Evolutionary conservation across 2,888 invertebrate species (phyloP), one percentile per base, ranked within the genome.

Genomic region (Microctonus aethiopoides): DNA sequence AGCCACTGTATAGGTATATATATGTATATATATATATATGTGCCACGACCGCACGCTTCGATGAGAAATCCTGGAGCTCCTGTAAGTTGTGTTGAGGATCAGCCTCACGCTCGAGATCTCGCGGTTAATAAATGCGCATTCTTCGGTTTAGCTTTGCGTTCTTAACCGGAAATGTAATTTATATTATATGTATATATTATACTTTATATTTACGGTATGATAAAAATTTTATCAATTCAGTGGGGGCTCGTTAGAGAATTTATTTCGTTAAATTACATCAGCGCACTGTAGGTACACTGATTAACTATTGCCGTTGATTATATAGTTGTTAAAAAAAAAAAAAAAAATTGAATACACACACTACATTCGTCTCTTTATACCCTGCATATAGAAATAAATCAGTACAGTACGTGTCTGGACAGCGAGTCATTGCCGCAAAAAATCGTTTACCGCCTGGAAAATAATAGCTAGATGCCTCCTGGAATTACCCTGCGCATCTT

Each of bases 401-500:
- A 68, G 62, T 54, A 54, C 68, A 56, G 26, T 29, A 34, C 16
- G 65, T 29, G 39, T 24, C 41, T 36, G 16, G 10, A 29, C 32
- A 29, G 24, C 39, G 54, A 65, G 36, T 54, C 56, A 65, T 39
- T 65, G 65, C 65, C 24, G 57, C 22, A 69, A 69, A 60, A 69
- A 69, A 69, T 59, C 68, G 65, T 65, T 69, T 60, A 65, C 57
- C 69, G 64, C 52, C 65, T 52, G 64, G 34, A 57, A 54, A 69
- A 69, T 69, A 69, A 59, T 57, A 51, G 69, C 64, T 36, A 64
- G 64, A 59, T 64, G 68, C 71, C 76, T 74, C 73, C 76, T 73
- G 75, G 75, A 74, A 76, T 76, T 75, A 76, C 75, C 73, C 73
- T 70, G 59, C 76, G 74, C 77, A 74, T 61, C 54, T 64, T 69